Base-by-base conservation (phyloP, 2,888 invertebrate genomes). In the Spatulosminthurus flaviceps region DNA sequence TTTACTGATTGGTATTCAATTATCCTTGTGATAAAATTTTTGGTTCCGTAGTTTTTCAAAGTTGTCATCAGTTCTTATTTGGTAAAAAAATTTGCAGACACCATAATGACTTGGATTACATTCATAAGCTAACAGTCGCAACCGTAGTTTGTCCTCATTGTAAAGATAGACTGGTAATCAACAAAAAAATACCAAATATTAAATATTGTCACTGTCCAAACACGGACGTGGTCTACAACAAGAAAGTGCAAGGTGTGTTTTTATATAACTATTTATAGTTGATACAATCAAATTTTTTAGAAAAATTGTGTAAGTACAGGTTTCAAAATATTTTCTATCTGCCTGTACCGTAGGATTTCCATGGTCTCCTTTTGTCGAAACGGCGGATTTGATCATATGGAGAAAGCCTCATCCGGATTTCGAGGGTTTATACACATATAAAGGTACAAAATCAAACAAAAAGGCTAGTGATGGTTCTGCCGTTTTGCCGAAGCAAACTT, bases 351-450 rank as follows among this genome's bases (percentile, higher is more conserved):
- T 86, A 1, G 88, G 87, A 0, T 90, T 90, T 34, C 90, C 91
- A 21, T 94, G 94, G 95, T 89, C 90, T 75, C 93, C 94, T 0
- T 95, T 93, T 86, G 91, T 95, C 85, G 93, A 94, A 86, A 91
- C 93, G 19, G 90, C 92, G 75, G 93, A 94, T 86, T 91, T 95
- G 86, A 89, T 94, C 19, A 92, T 95, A 51, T 96, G 95, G 95
- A 89, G 93, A 80, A 92, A 92, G 84, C 91, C 92, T 86, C 92
- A 89, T 81, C 82, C 84, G 2, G 83, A 86, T 34, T 88, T 92
- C 84, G 89, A 90, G 69, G 93, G 94, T 0, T 88, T 93, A 43
- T 95, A 91, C 86, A 92, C 94, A 21, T 95, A 95, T 86, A 95
- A 95, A 91, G 90, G 92, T 89, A 83, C 80, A 24, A 42, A 34